Conservation (phyloP, 2,888 invertebrate genomes). For the Cosmia pyralina region DNA sequence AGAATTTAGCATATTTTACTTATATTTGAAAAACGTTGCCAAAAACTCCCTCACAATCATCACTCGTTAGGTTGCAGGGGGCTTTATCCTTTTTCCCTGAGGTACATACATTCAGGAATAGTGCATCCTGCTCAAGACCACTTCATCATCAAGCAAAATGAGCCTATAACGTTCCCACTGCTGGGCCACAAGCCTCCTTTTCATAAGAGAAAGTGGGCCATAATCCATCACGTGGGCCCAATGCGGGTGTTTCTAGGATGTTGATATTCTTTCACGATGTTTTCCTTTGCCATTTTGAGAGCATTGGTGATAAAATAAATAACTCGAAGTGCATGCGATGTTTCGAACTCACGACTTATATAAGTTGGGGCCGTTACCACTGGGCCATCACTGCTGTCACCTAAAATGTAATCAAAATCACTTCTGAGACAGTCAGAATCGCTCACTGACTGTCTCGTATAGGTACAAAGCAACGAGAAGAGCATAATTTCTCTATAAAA, state of each 20-base stretch:
- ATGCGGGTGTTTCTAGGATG: too few relatives aligned
- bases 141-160: too few relatives aligned
- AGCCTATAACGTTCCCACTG: too few relatives aligned
- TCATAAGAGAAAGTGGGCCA: too few relatives aligned
- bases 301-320: too few relatives aligned
- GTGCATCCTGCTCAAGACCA: background rate
- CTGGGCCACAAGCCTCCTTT: too few relatives aligned
- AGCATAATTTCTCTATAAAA: background rate
- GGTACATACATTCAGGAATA: background rate
- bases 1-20: background rate
- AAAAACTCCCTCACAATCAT: background rate
- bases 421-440: background rate
- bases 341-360: background rate
- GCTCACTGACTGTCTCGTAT: background rate
- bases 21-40: background rate
- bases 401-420: background rate
- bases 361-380: background rate
- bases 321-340: background rate
- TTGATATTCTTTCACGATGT: too few relatives aligned
- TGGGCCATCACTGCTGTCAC: too few relatives aligned
- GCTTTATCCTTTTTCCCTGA: too few relatives aligned
- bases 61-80: too few relatives aligned
- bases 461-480: background rate
- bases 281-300: too few relatives aligned
- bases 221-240: too few relatives aligned